phyloP scores from a whole-genome alignment of 30 jellyfish, hydroid and myxozoan genomes.

The Chrysaora quinquecirrha region DNA sequence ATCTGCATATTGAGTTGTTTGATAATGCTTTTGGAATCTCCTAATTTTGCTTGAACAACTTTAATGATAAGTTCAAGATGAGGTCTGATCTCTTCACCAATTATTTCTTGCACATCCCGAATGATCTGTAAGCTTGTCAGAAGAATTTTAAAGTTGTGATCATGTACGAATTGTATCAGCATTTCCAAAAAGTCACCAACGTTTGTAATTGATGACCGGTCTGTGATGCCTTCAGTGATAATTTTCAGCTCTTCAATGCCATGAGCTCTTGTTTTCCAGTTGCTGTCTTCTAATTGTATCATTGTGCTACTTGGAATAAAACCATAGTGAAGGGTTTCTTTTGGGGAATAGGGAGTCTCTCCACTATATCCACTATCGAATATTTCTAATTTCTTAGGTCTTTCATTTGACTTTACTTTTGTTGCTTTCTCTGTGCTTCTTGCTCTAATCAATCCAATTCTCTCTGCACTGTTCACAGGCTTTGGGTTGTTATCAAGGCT shows the following conservation, averaged over 20 bases:
- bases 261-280: conserved; percentile 81
- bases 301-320: conserved; percentile 80
- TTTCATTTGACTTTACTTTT: conserved; percentile 32
- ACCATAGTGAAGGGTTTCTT: conserved; percentile 68
- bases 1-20: conserved; percentile 71
- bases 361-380: conserved; percentile 31
- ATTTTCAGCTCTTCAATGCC: conserved; percentile 74
- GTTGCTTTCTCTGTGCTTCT: conserved; percentile 61
- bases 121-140: conserved; percentile 73
- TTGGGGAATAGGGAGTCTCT: not conserved
- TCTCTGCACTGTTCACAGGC: conserved; percentile 68
- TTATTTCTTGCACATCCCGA: conserved; percentile 56
- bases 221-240: conserved; percentile 37
- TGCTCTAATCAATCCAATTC: conserved; percentile 64
- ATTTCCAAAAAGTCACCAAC: conserved; percentile 64
- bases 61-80: conserved; percentile 65
- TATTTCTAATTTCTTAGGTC: conserved; percentile 20
- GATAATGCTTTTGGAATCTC: conserved; percentile 78
- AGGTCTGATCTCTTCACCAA: conserved; percentile 63
- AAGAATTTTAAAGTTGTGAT: conserved; percentile 75
- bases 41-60: conserved; percentile 70
- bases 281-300: conserved; percentile 62
- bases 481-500: conserved; percentile 62
- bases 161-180: conserved; percentile 68
- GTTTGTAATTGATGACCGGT: conserved; percentile 29